Evolutionary conservation across 2,113 vertebrate genomes (phyloP), one percentile per base, ranked within the genome.

Genomic region (Tetrao urogallus): DNA sequence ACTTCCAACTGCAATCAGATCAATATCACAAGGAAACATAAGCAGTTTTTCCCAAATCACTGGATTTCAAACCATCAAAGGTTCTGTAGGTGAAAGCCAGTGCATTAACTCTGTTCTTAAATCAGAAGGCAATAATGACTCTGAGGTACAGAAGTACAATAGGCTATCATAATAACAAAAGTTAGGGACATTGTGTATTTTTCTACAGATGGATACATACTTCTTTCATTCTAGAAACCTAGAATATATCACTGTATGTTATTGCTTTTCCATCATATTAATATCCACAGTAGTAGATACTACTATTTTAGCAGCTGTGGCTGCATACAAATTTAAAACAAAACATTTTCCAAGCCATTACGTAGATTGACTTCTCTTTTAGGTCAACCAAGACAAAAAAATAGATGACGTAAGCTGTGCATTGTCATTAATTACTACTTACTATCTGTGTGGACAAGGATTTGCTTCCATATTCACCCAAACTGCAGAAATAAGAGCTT

Each of bases 101-200:
- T 77, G 40, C 38, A 47, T 78, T 76, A 74, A 43, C 12, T 75
- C 52, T 45, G 42, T 54, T 94, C 50, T 47, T 76, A 86, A 89
- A 57, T 79, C 18, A 56, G 71, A 82, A 76, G 24, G 15, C 34
- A 82, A 30, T 27, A 21, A 47, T 54, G n/a, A 54, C 15, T 77
- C 72, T 73, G 17, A 7, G 3, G 61, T 89, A 79, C n/a, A 82
- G 76, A 84, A 91, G 45, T 47, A 57, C 38, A 83, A 82, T 60
- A 86, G 95, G 20, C 28, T 88, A 42, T 42, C n/a, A n/a, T 18
- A 48, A 52, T 67, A 74, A 69, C 82, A 71, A 88, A 95, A 88
- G 79, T 50, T 14, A 71, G 34, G 54, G 45, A 57, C 36, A 42
- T 74, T 16, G 11, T 75, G 3, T 63, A 36, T 92, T 92, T 71